A percentile compares a stretch with the other conserved stretches of the same genome.
Evolutionary conservation across 64 coral and sea anemone genomes (phyloP).

Genomic region (Pocillopora verrucosa): DNA sequence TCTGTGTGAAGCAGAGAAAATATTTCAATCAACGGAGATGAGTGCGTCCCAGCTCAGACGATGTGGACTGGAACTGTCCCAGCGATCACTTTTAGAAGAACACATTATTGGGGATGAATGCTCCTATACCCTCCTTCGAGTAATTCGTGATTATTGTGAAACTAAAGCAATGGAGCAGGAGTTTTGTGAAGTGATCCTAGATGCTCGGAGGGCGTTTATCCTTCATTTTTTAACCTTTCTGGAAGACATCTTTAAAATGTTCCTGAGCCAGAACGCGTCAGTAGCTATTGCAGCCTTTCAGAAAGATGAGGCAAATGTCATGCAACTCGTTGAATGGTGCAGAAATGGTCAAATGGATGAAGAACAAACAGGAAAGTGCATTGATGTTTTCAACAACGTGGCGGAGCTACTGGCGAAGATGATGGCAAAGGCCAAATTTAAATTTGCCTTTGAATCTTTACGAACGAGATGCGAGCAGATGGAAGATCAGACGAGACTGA

Average conservation of each 20-base stretch:
- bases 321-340: conserved; percentile 24
- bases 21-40: background rate
- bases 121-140: background rate
- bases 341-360: background rate
- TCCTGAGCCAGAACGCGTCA: conserved; percentile 30
- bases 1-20: background rate
- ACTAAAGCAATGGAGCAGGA: background rate
- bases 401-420: conserved; percentile 58
- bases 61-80: too few relatives aligned
- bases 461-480: background rate
- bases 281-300: conserved; percentile 37
- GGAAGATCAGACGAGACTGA: conserved; percentile 11
- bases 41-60: too few relatives aligned
- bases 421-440: conserved; percentile 20
- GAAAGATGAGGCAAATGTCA: conserved; percentile 32
- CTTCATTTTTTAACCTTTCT: conserved; percentile 28
- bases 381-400: conserved; percentile 52
- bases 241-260: background rate
- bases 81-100: background rate
- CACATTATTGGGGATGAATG: background rate
- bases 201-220: conserved; percentile 3
- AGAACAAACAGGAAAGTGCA: background rate
- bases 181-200: background rate
- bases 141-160: conserved; percentile 10
- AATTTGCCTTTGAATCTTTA: background rate